phyloP scores from a whole-genome alignment of 2,888 invertebrate species.

The Xylocampa areola region DNA sequence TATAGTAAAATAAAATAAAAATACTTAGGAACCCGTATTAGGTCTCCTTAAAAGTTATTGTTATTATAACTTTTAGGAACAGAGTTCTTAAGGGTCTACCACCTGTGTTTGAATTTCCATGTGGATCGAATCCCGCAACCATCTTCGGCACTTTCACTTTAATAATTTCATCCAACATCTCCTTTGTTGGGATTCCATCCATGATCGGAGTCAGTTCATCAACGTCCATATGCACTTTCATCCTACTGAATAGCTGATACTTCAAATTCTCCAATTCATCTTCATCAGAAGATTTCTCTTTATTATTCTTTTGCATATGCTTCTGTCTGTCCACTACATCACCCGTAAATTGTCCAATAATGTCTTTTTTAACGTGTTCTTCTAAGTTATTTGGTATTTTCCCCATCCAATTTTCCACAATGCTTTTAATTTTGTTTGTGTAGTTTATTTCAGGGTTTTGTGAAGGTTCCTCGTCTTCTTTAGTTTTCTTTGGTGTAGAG shows the following conservation, averaged over 20 bases:
- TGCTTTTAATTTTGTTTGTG: neutral
- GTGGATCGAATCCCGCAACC: neutral
- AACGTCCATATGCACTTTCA: neutral
- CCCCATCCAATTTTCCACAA: conserved; percentile 22
- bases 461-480: neutral
- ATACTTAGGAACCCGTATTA: no score
- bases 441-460: conserved; percentile 3
- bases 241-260: conserved; percentile 22
- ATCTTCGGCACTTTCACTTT: neutral
- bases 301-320: conserved; percentile 18
- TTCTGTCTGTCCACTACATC: conserved; percentile 27
- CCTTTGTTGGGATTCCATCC: neutral
- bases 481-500: neutral
- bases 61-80: neutral
- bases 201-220: conserved; percentile 10
- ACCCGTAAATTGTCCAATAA: conserved; percentile 7
- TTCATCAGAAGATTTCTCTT: neutral
- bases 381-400: neutral
- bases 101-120: neutral
- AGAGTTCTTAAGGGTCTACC: neutral
- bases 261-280: conserved; percentile 21
- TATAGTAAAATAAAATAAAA: neutral
- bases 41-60: neutral
- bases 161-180: neutral
- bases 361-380: neutral